These are phyloP conservation scores for Gymnoscelis rufifasciata DNA, from an alignment of 2,888 invertebrate species.

Conservation along the genomic window DNA sequence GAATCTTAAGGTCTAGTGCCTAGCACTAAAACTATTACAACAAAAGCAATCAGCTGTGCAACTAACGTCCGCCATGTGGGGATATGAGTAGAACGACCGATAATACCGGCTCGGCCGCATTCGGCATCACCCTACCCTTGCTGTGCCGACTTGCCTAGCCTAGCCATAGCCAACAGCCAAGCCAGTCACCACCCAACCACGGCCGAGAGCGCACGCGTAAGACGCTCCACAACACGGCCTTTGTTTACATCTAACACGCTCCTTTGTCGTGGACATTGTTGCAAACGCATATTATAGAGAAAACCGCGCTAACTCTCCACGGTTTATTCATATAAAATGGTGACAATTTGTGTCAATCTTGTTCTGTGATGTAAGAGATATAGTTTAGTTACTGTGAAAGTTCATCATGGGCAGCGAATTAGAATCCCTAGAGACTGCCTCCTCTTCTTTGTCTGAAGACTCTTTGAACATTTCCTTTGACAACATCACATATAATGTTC, in stretches of 20 bases:
- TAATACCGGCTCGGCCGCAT: conserved; percentile 33
- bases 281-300: neutral
- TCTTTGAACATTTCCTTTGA: conserved; percentile 83
- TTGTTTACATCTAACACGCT: conserved; percentile 58
- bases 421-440: conserved; percentile 61
- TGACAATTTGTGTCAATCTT: conserved; percentile 3
- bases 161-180: conserved; percentile 36
- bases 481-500: conserved; percentile 82
- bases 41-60: conserved; percentile 40
- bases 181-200: conserved; percentile 35
- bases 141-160: conserved; percentile 17
- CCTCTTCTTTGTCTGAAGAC: conserved; percentile 61
- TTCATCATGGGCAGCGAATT: conserved; percentile 61
- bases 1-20: too few species aligned
- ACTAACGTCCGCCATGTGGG: conserved; percentile 37
- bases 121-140: neutral
- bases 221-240: conserved; percentile 37
- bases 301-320: neutral
- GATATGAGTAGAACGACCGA: conserved; percentile 66
- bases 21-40: conserved; percentile 15
- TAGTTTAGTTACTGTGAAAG: conserved; percentile 37
- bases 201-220: conserved; percentile 38
- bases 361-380: conserved; percentile 43
- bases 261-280: conserved; percentile 44
- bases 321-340: too few species aligned